Evolutionary conservation across 2,113 vertebrate genomes (phyloP).

Genomic region (Urocolius indicus): DNA sequence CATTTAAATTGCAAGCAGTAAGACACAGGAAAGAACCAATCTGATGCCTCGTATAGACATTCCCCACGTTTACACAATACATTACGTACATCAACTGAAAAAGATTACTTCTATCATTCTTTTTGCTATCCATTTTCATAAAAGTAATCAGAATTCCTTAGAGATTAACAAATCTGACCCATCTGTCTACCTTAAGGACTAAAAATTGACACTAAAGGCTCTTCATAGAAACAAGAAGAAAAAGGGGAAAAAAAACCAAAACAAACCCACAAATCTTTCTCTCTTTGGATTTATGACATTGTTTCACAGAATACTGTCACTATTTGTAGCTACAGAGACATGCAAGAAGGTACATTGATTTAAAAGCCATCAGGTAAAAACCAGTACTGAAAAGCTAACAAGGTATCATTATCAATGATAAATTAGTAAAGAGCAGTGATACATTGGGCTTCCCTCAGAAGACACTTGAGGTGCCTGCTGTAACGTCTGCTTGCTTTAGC

Average conservation of each 20-base stretch:
- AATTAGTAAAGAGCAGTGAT: not conserved
- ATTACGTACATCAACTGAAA: not conserved
- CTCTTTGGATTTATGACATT: not conserved
- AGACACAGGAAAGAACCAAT: not conserved
- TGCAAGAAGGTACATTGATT: not conserved
- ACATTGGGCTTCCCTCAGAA: not conserved
- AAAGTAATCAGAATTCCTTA: not conserved
- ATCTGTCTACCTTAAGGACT: not conserved
- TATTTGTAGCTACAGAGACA: not conserved
- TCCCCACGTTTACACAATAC: not conserved
- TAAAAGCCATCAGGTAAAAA: not conserved
- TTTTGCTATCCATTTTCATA: not conserved
- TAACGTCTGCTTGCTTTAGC: not conserved
- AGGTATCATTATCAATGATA: not conserved
- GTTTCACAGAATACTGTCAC: not conserved
- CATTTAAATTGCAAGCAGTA: not conserved
- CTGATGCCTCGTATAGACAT: not conserved
- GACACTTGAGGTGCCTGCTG: not conserved
- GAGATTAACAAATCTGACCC: not conserved
- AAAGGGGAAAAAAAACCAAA: rapidly evolving
- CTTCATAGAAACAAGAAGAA: not conserved
- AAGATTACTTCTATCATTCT: not conserved
- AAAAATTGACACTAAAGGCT: not conserved
- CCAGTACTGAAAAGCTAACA: not conserved
- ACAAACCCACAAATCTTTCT: not conserved